Conservation (phyloP, 2,113 vertebrate genomes). For the Axis porcinus region DNA sequence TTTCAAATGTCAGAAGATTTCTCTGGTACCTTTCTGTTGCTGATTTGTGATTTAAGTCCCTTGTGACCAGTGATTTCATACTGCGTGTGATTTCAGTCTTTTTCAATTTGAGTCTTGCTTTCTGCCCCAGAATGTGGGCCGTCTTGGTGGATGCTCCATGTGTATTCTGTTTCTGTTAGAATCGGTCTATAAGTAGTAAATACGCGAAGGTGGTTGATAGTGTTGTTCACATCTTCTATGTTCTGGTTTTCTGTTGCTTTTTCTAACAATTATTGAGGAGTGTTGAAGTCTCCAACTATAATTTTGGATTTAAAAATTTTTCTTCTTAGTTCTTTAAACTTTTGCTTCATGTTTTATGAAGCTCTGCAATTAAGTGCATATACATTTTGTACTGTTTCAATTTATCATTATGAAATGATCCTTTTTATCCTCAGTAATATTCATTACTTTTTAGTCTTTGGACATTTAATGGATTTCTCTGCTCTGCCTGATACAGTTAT, state of each 20-base stretch:
- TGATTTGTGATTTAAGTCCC: neutral
- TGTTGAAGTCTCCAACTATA: neutral
- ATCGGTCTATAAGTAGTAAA: neutral
- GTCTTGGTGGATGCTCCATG: neutral
- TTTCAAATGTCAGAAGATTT: neutral
- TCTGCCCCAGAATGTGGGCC: neutral
- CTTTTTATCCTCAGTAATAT: neutral
- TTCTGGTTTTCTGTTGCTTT: neutral
- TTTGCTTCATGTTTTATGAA: slow-evolving; percentile 18
- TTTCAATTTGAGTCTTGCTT: neutral
- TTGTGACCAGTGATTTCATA: neutral
- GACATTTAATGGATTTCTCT: neutral
- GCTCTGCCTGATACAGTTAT: neutral
- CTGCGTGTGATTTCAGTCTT: neutral
- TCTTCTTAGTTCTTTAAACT: neutral
- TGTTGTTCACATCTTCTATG: neutral
- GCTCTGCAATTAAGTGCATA: neutral
- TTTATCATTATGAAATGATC: slow-evolving; percentile 10
- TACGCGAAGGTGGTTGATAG: neutral
- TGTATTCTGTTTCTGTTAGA: neutral
- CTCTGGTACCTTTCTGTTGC: neutral
- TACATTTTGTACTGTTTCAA: neutral
- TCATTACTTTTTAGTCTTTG: slow-evolving; percentile 18
- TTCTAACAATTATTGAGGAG: neutral
- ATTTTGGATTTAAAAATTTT: neutral